A percentile compares a stretch with the other conserved stretches of the same genome.
Evolutionary conservation across 1,140 invertebrate genomes (phyloP).

Genomic region (Bombyx mandarina): DNA sequence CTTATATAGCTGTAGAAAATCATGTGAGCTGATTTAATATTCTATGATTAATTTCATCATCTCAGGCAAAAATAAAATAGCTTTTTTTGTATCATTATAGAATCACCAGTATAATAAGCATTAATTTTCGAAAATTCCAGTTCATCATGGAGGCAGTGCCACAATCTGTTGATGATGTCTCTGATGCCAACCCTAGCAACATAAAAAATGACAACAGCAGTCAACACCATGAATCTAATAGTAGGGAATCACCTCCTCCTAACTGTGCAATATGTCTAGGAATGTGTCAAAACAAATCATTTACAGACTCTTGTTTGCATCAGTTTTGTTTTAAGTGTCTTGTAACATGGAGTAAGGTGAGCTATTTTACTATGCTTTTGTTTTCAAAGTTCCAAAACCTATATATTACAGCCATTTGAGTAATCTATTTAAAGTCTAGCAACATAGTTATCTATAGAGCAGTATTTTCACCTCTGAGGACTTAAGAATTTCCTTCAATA

Average conservation of each 20-base stretch:
- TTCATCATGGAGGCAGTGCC: slow-evolving; percentile 43
- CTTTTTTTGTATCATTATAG: too few species aligned
- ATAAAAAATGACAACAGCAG: slow-evolving; percentile 54
- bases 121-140: background rate
- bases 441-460: too few species aligned
- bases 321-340: slow-evolving; percentile 95
- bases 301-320: slow-evolving; percentile 92
- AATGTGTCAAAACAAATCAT: slow-evolving; percentile 87
- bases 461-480: too few species aligned
- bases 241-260: slow-evolving; percentile 78
- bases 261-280: slow-evolving; percentile 94
- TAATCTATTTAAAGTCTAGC: too few species aligned
- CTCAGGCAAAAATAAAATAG: too few species aligned
- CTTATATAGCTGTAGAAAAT: too few species aligned
- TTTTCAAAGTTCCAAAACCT: too few species aligned
- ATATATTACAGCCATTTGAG: too few species aligned
- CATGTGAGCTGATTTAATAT: too few species aligned
- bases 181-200: slow-evolving; percentile 37
- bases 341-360: slow-evolving; percentile 92
- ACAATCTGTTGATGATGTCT: slow-evolving; percentile 34
- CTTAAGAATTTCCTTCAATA: too few species aligned
- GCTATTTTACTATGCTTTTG: slow-evolving; percentile 11
- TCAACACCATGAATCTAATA: slow-evolving; percentile 31
- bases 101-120: too few species aligned
- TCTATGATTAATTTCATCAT: too few species aligned